Evolutionary conservation across 1,140 invertebrate genomes (phyloP), one percentile per base, ranked within the genome.

Genomic region (Hycleus phaleratus): DNA sequence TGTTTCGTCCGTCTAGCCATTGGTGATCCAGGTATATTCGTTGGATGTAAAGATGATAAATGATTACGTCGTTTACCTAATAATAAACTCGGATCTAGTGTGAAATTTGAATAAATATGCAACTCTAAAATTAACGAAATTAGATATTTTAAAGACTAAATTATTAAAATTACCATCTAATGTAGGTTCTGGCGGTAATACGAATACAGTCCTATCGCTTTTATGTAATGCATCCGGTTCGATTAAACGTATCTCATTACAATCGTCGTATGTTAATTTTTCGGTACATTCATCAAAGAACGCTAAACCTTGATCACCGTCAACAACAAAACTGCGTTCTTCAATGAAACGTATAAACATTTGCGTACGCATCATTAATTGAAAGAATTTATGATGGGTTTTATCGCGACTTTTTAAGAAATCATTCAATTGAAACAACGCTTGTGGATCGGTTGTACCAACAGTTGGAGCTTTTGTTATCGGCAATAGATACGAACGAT

Each of bases 301-400:
- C 8, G 94, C 92, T 51, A 99, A 77, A 61, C 86, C 86, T 74
- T 85, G 83, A 78, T 98, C 94, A 73, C 93, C 93, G 68, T 98
- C 95, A 9, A 94, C 96, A 0, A 98, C 93, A 78, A 99, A 98
- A 66, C 94, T 97, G 39, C 96, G 82, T 76, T 99, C 97, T 77
- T 99, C 96, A 63, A 99, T 98, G 75, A 99, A 99, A 43, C 94
- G 85, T 56, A 93, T 96, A 74, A 98, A 98, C 88, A 96, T 95
- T 78, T 98, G 96, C 1, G 96, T 98, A 70, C 85, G 88, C 75
- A 94, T 88, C 66, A 97, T 73, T 62, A 93, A 79, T 46, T 83
- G 82, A 74, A 91, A 97, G 77, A 98, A 98, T 74, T 93, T 91
- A 44, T 91, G 86, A 71, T 95, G 87, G 44, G 88, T 83, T 78